Percentiles rank a stretch among this genome's conserved stretches.
These are phyloP conservation scores for Pristiophorus japonicus DNA, from an alignment of 2,113 vertebrate genomes.

Conservation along the genomic window DNA sequence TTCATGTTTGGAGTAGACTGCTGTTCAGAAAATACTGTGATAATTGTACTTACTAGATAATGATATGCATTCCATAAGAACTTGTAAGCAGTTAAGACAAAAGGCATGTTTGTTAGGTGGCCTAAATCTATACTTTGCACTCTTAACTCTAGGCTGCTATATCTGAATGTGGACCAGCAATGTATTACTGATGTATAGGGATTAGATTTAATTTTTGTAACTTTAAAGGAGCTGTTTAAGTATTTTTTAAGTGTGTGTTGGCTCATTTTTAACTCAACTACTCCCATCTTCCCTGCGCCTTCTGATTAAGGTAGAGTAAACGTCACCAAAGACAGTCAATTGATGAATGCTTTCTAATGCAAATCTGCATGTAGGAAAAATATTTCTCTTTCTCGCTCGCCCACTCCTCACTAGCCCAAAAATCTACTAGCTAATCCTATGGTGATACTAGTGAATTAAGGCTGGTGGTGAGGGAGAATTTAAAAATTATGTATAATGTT, in stretches of 20 bases:
- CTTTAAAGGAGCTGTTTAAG: not conserved
- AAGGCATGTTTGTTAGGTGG: too few species aligned
- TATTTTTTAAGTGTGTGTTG: not conserved
- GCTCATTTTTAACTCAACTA: not conserved
- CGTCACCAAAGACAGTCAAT: not conserved
- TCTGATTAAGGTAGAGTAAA: not conserved
- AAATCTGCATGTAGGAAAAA: not conserved
- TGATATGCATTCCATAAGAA: not conserved
- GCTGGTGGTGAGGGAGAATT: not conserved
- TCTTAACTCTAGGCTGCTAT: too few species aligned
- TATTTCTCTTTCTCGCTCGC: not conserved
- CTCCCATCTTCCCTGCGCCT: not conserved
- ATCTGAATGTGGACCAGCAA: too few species aligned
- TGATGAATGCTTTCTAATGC: not conserved
- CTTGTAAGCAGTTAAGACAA: not conserved
- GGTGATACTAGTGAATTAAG: not conserved
- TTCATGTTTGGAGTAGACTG: not conserved
- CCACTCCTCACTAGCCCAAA: not conserved
- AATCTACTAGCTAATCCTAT: not conserved
- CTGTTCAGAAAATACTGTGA: not conserved
- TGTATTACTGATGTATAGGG: too few species aligned
- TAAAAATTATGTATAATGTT: not conserved
- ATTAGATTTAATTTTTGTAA: too few species aligned
- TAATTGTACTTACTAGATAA: not conserved
- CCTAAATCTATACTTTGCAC: not conserved